phyloP scores from a whole-genome alignment of 2,888 invertebrate genomes.

The Teinopalpus imperialis region DNA sequence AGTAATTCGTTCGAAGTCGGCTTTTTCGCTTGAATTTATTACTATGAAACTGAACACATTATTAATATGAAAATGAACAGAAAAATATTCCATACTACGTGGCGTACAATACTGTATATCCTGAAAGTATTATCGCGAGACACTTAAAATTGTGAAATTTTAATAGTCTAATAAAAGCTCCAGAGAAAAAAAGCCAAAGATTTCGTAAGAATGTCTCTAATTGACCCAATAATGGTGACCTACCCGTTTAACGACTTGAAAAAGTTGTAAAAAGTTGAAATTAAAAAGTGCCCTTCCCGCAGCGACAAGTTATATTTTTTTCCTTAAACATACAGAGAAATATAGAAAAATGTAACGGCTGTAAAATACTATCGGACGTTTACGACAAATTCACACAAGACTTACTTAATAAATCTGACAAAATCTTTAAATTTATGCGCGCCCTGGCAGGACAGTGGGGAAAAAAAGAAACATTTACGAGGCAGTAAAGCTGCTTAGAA shows the following conservation, averaged over 20 bases:
- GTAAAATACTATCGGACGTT: conserved; percentile 73
- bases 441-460: conserved; percentile 54
- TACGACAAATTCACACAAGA: conserved; percentile 77
- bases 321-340: conserved; percentile 47
- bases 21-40: no score
- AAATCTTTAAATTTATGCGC: conserved; percentile 68
- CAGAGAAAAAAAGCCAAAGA: conserved; percentile 53
- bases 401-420: conserved; percentile 77
- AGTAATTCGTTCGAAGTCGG: no score
- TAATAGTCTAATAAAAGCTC: conserved; percentile 55
- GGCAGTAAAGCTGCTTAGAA: conserved; percentile 60
- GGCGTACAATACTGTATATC: no score
- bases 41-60: no score
- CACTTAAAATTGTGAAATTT: conserved; percentile 46
- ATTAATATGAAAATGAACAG: no score
- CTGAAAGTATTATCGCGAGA: conserved; percentile 38
- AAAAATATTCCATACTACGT: no score
- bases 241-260: conserved; percentile 56
- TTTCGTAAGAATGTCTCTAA: conserved; percentile 60
- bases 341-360: conserved; percentile 60
- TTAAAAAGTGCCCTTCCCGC: conserved; percentile 45
- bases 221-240: conserved; percentile 53
- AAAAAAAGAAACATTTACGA: conserved; percentile 47
- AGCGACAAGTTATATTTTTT: conserved; percentile 51
- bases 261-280: conserved; percentile 46